Percentiles rank a stretch among this genome's conserved stretches.
phyloP scores from a whole-genome alignment of 2,888 invertebrate genomes.

The Chrysolina haemoptera region DNA sequence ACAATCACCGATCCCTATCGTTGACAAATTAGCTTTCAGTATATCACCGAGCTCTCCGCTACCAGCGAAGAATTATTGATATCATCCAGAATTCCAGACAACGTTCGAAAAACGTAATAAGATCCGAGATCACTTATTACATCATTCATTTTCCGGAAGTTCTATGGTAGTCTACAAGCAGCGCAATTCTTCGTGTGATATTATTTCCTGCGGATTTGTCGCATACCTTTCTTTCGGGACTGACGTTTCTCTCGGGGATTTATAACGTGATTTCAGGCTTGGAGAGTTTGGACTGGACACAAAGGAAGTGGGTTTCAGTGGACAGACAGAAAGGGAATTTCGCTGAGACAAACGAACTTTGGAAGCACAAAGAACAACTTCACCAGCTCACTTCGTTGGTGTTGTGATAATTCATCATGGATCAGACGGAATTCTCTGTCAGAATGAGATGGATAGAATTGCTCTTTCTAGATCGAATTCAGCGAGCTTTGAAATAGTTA shows the following conservation, averaged over 20 bases:
- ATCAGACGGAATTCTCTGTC: background rate
- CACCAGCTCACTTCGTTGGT: background rate
- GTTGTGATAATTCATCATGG: background rate
- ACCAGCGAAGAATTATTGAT: slow-evolving; percentile 7
- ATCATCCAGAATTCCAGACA: slow-evolving; percentile 18
- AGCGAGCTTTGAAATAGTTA: background rate
- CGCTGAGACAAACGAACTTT: background rate
- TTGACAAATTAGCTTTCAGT: slow-evolving; percentile 9
- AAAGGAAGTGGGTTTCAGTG: background rate
- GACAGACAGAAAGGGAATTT: slow-evolving; percentile 6
- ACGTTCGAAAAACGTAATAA: slow-evolving; percentile 4
- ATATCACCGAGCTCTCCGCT: background rate
- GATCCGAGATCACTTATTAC: slow-evolving; percentile 15
- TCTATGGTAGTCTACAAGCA: slow-evolving; percentile 4
- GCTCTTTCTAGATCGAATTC: background rate
- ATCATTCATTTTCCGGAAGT: slow-evolving; percentile 8
- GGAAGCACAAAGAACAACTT: background rate
- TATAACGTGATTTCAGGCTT: slow-evolving; percentile 18
- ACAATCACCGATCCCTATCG: slow-evolving; percentile 9
- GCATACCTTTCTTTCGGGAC: slow-evolving; percentile 7
- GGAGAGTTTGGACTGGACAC: slow-evolving; percentile 7
- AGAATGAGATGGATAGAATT: background rate
- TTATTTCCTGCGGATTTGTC: slow-evolving; percentile 20
- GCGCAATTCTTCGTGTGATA: slow-evolving; percentile 11
- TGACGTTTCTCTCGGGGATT: slow-evolving; percentile 17